Evolutionary conservation across 2,888 invertebrate genomes (phyloP), one percentile per base, ranked within the genome.

Genomic region (Luperina nickerlii): DNA sequence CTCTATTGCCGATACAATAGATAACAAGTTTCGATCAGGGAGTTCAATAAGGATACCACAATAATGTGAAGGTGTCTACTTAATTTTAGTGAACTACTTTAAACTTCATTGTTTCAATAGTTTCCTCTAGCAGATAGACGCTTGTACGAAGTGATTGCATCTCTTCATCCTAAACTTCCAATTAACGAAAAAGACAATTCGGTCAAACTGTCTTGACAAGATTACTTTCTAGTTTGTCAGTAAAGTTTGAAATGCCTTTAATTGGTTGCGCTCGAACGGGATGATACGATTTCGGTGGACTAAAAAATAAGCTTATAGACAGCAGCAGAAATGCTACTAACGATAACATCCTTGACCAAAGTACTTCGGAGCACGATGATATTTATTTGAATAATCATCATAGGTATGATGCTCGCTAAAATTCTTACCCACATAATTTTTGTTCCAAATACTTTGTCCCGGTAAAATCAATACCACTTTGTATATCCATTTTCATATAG

Each of bases 1-100:
- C 82, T 84, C 78, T 84, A 88, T 85, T 86, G 78, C 86, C 85
- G 79, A 90, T 90, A 90, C 84, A 84, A 82, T 86, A 86, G 89
- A 88, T 87, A 87, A 83, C 82, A 81, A 83, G 86, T 86, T 85
- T 80, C 72, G 82, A 81, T 87, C 87, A 87, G 81, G 87, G 80
- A 81, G 86, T 81, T 88, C 88, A 89, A 89, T 90, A 88, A 86
- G 84, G 88, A 79, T 81, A 81, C 87, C 81, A 84, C 83, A 76
- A 82, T 82, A 87, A 84, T 77, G 80, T 78, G 77, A 82, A 83
- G 75, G 80, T 86, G 86, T 79, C 85, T 83, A 79, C 84, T 86
- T 87, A 86, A 89, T 89, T 89, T 87, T 69, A 81, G 78, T 84
- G 76, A 90, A 84, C 70, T 45, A 76, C 83, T 87, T 88, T 79